A percentile compares a stretch with the other conserved stretches of the same genome.
Evolutionary conservation across 2,797 vertebrate species (phyloP).

Genomic region (Aeoliscus strigatus): DNA sequence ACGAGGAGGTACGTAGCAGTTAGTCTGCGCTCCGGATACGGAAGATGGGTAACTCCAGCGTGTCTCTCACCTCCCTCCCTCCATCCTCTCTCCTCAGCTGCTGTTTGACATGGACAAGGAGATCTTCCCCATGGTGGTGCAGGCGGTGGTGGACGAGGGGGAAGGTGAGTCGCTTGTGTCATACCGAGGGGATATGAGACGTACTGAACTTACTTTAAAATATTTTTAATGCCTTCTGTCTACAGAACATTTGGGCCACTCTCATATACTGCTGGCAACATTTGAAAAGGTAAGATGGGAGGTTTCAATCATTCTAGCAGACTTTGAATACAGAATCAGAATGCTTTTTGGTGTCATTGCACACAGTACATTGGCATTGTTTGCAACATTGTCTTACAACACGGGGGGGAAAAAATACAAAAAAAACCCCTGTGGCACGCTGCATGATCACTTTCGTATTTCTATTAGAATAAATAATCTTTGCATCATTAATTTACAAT

Average conservation of each 20-base stretch:
- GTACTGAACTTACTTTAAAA: slow-evolving; percentile 3
- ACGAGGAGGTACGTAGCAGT: slow-evolving; percentile 87
- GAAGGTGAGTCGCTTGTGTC: slow-evolving; percentile 74
- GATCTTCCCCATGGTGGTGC: slow-evolving; percentile 94
- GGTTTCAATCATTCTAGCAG: not conserved
- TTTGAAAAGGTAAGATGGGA: slow-evolving; percentile 87
- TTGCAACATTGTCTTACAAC: no score
- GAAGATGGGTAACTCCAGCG: no score
- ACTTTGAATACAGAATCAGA: no score
- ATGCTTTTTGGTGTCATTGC: no score
- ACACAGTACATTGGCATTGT: no score
- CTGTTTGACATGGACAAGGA: slow-evolving; percentile 93
- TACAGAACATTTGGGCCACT: slow-evolving; percentile 91
- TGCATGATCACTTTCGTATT: no score
- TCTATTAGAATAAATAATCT: no score
- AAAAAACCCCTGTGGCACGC: no score
- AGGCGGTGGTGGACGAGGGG: slow-evolving; percentile 93
- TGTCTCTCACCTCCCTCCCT: slow-evolving; percentile 1
- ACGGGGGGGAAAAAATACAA: no score
- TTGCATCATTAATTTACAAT: no score
- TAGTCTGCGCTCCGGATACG: not conserved
- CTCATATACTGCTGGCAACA: slow-evolving; percentile 91
- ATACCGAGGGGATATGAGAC: not conserved
- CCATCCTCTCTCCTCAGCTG: slow-evolving; percentile 72
- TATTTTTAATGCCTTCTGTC: slow-evolving; percentile 2